These are phyloP conservation scores for Diploscapter pachys DNA, from an alignment of 1,140 invertebrate genomes.

Conservation along the genomic window DNA sequence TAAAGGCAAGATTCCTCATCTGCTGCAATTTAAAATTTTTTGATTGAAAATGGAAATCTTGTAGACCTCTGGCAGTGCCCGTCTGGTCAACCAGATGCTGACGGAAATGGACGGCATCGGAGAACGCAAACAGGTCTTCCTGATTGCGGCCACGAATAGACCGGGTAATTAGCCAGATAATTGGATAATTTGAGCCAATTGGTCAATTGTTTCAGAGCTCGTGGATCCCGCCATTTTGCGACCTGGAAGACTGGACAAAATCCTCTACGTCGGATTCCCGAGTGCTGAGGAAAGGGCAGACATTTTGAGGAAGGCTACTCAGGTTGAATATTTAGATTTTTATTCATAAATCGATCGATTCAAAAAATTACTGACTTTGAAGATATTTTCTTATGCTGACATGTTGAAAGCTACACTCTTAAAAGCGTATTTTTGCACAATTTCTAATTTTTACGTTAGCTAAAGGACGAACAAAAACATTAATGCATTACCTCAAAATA, in stretches of 20 bases:
- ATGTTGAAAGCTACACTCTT: no score
- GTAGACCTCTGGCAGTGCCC: conserved; percentile 61
- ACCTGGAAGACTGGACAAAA: conserved; percentile 88
- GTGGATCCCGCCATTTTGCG: conserved; percentile 90
- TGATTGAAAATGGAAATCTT: conserved; percentile 20
- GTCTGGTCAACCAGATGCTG: conserved; percentile 92
- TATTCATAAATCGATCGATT: no score
- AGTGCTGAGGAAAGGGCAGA: conserved; percentile 74
- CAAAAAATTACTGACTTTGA: no score
- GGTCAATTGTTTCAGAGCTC: conserved; percentile 69
- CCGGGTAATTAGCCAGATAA: conserved; percentile 63
- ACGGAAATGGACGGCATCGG: conserved; percentile 98
- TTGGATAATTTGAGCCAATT: not conserved
- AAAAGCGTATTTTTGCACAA: conserved; percentile 12
- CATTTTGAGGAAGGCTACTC: conserved; percentile 84
- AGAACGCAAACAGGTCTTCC: conserved; percentile 77
- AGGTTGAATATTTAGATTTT: conserved; percentile 64
- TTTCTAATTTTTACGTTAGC: conserved; percentile 1
- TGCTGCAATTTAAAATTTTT: not conserved
- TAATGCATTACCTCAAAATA: no score
- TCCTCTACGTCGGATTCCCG: conserved; percentile 88
- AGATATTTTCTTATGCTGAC: no score
- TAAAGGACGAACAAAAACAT: no score
- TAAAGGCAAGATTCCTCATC: no score
- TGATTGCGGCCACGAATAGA: conserved; percentile 92